Conservation (phyloP, 2,113 vertebrate species). For the Scolopax mira region DNA sequence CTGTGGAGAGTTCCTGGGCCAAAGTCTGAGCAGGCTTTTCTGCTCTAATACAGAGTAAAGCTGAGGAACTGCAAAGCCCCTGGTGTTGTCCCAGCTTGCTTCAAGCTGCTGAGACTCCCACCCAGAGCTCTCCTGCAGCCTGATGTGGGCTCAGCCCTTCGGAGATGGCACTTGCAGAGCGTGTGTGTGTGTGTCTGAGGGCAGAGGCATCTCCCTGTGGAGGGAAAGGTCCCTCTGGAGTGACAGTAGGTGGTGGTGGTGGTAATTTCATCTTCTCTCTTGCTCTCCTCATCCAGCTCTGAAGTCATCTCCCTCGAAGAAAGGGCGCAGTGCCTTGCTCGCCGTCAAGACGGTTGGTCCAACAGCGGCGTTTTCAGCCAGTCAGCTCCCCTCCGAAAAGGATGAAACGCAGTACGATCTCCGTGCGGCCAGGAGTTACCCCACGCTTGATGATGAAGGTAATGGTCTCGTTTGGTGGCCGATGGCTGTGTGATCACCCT, state of each 20-base stretch:
- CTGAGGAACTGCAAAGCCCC: background rate
- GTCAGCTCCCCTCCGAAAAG: constrained; percentile 89
- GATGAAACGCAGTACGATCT: constrained; percentile 91
- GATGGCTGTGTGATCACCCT: background rate
- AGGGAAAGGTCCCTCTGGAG: background rate
- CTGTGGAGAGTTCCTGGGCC: background rate
- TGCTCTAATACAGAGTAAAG: background rate
- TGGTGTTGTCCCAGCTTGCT: background rate
- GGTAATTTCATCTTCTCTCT: background rate
- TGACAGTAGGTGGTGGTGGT: background rate
- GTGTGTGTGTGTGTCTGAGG: no score
- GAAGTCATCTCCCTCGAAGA: constrained; percentile 96
- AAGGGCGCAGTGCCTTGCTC: constrained; percentile 86
- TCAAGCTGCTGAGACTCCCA: background rate
- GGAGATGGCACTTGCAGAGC: background rate
- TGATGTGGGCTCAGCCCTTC: background rate
- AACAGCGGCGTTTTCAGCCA: constrained; percentile 88
- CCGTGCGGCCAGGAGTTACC: constrained; percentile 90
- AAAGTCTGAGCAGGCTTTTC: background rate
- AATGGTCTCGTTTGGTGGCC: background rate
- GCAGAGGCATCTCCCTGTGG: background rate
- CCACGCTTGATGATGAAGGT: constrained; percentile 95
- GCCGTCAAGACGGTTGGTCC: constrained; percentile 85
- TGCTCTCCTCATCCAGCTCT: constrained; percentile 76
- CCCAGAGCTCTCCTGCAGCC: background rate